phyloP scores from a whole-genome alignment of 2,888 invertebrate genomes.

The Euplexia lucipara region DNA sequence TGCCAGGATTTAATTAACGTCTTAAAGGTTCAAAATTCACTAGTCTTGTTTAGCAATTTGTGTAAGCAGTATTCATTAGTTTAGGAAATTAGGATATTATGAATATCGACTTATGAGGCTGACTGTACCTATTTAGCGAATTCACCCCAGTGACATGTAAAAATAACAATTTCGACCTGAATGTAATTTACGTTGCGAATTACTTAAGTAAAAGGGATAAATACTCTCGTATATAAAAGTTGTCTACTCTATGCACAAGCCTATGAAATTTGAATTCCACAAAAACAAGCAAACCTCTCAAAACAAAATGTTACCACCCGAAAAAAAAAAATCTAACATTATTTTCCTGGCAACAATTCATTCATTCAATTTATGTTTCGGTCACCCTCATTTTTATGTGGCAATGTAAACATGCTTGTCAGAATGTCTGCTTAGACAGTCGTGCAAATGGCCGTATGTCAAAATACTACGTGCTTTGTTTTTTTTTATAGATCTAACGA shows the following conservation, averaged over 20 bases:
- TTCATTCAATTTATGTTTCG: constrained; percentile 59
- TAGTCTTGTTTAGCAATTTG: no score
- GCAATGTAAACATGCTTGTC: constrained; percentile 59
- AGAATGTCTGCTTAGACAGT: constrained; percentile 60
- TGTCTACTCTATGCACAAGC: background rate
- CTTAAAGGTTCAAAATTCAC: no score
- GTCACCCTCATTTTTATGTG: constrained; percentile 54
- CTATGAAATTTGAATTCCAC: constrained; percentile 11
- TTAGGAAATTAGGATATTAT: no score
- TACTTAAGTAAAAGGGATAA: no score
- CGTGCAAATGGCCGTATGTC: constrained; percentile 50
- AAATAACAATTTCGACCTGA: no score
- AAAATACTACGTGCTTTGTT: constrained; percentile 48
- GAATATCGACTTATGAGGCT: no score
- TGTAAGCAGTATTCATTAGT: no score
- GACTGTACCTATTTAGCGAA: no score
- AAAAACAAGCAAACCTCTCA: constrained; percentile 20
- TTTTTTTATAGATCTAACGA: constrained; percentile 55
- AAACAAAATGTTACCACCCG: constrained; percentile 18
- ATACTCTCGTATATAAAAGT: no score
- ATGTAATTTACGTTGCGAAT: no score
- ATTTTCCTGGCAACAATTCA: constrained; percentile 55
- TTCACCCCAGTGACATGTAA: no score
- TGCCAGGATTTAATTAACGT: no score
- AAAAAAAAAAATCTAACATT: constrained; percentile 36